Base-by-base conservation (phyloP, 2,113 vertebrate genomes). In the Silurus meridionalis region DNA sequence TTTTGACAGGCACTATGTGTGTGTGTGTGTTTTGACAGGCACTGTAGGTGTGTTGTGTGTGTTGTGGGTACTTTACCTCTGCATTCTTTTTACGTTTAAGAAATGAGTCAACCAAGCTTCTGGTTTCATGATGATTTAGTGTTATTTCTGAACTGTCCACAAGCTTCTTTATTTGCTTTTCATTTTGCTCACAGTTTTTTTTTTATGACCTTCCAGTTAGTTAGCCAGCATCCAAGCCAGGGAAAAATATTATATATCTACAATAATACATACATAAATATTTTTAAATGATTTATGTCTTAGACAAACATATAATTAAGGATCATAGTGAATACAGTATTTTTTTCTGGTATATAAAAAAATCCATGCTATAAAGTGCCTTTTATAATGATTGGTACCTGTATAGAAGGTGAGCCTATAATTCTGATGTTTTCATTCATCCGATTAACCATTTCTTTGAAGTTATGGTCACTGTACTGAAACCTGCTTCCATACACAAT, bases 221-320 rank as follows among this genome's bases (percentile, higher is more conserved):
- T 91, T 21, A 92, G 11, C 90, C 89, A 92, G 0, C 55, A 9
- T 3, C 83, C 23, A 60, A 93, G 63, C 81, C 91, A 58, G 14
- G 93, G 94, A 82, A 95, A 94, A 89, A 92, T 92, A 89, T 94
- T 94, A 89, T 93, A 94, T 19, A 94, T 46, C 94, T 94, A 78
- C 28, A 14, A 37, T 37, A 37, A 37, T 37, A 37, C 37, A 37
- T 37, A 37, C 37, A 37, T 37, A 37, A 37, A 37, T 37, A 37
- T 37, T 37, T 37, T 37, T 2, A 37, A 37, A 37, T 37, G 37
- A 37, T 37, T 37, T 37, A 37, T 37, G 37, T 37, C 37, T 37
- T 37, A 37, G 37, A 37, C 37, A 37, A 37, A 2, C 37, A 37
- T 37, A 37, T 37, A 37, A 37, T 37, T 37, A 37, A 2, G 37